Evolutionary conservation across 2,113 vertebrate genomes (phyloP), one percentile per base, ranked within the genome.

Genomic region (Cercopithecus mona): DNA sequence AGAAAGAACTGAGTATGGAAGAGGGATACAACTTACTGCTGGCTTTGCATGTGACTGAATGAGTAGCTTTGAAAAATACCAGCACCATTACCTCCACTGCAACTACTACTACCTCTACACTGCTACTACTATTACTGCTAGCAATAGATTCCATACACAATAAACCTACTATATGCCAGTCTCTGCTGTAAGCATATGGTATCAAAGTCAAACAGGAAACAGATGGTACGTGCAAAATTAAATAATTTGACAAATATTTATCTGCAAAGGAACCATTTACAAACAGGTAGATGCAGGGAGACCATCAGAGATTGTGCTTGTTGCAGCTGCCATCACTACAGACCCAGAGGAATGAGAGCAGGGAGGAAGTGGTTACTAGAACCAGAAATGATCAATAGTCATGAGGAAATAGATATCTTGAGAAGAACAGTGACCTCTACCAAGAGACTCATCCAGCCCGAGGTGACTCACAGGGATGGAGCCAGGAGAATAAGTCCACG

Each of bases 21-120:
- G 6, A 2, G 1, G 30, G 20, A 2, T 6, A 12, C 10, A 45
- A 27, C n/a, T 40, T 10, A 16, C 45, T 9, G 45, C 9, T 48
- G 40, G 23, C 30, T 72, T 38, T 78, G 50, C 23, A 17, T 8
- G 32, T 30, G 32, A 17, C 48, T n/a, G 20, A 9, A 52, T 48
- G 32, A 0, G 27, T 72, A n/a, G 76, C 13, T 55, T 57, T 88
- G 23, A 55, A 80, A 70, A 73, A 86, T 27, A 73, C n/a, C 43
- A 86, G 25, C 23, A 8, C n/a, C 38, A 27, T 79, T n/a, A 79
- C 11, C 61, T 90, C 11, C 52, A 73, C 10, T 2, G 8, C 50
- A 81, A 30, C 10, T 35, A 30, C n/a, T 14, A 32, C 43, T 57
- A 1, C 10, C 48, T 32, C 52, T 50, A 20, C 12, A 16, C 40